Conservation (phyloP, 2,797 vertebrate species). For the Melanotaenia boesemani region DNA sequence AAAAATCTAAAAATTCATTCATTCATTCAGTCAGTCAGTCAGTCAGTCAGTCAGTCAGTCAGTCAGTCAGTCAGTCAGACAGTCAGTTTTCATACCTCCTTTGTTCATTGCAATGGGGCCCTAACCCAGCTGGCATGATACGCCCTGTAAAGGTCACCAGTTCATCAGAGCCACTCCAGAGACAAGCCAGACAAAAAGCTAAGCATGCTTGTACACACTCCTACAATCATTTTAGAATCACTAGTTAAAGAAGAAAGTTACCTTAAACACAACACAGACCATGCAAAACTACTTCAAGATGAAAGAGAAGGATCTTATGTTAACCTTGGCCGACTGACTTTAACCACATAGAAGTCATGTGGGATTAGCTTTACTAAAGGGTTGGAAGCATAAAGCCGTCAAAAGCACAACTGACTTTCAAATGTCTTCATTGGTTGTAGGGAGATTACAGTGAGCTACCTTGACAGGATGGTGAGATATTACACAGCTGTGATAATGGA, state of each 20-base stretch:
- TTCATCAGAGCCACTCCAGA: too few relatives aligned
- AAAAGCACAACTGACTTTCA: too few relatives aligned
- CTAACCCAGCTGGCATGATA: too few relatives aligned
- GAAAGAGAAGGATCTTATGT: neutral
- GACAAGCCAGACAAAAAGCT: neutral
- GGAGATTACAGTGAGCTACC: neutral
- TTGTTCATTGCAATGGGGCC: too few relatives aligned
- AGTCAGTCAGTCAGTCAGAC: too few relatives aligned
- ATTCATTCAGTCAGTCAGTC: neutral
- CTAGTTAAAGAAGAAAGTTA: neutral
- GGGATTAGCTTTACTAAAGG: neutral
- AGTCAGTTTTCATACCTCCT: too few relatives aligned
- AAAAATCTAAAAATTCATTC: neutral
- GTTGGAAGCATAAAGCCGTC: neutral
- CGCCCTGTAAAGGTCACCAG: too few relatives aligned
- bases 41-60: neutral
- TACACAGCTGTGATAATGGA: neutral
- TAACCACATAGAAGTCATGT: neutral
- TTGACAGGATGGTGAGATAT: neutral
- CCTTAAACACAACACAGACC: neutral
- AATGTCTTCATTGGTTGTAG: neutral
- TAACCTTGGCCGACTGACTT: neutral
- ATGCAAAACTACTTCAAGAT: neutral
- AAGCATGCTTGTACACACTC: too few relatives aligned
- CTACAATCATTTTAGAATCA: too few relatives aligned